Evolutionary conservation across 1,140 invertebrate species (phyloP).

Genomic region (Colletes latitarsis): DNA sequence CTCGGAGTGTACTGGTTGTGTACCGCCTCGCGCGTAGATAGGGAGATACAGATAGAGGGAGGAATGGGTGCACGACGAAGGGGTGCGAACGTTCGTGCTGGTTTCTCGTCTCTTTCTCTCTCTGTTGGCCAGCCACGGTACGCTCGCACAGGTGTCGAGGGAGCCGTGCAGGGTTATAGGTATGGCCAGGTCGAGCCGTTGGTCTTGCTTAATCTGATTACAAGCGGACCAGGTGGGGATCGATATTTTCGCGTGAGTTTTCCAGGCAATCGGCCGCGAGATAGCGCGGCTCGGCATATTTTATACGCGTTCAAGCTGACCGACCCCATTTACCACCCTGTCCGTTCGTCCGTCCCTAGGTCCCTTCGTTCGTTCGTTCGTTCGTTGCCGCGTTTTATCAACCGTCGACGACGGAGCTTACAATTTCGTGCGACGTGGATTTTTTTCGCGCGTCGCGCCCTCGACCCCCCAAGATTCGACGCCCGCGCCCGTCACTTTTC

Average conservation of each 20-base stretch:
- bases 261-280: conserved; percentile 76
- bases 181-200: conserved; percentile 66
- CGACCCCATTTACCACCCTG: conserved; percentile 64
- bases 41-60: conserved; percentile 44
- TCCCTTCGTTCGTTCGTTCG: conserved; percentile 34
- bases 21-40: conserved; percentile 43
- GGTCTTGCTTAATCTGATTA: conserved; percentile 72
- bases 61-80: conserved; percentile 41
- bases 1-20: conserved; percentile 23
- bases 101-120: neutral
- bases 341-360: conserved; percentile 43
- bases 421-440: neutral
- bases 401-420: conserved; percentile 19
- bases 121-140: neutral
- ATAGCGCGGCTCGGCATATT: conserved; percentile 75
- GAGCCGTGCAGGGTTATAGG: conserved; percentile 55
- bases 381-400: conserved; percentile 41
- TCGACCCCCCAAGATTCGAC: too few species aligned
- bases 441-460: neutral
- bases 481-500: too few species aligned
- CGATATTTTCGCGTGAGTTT: conserved; percentile 80
- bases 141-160: conserved; percentile 48
- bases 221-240: conserved; percentile 63
- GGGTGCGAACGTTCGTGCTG: conserved; percentile 40
- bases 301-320: conserved; percentile 67